Evolutionary conservation across 1,140 invertebrate genomes (phyloP), one percentile per base, ranked within the genome.

Genomic region (Rhynchophorus ferrugineus): DNA sequence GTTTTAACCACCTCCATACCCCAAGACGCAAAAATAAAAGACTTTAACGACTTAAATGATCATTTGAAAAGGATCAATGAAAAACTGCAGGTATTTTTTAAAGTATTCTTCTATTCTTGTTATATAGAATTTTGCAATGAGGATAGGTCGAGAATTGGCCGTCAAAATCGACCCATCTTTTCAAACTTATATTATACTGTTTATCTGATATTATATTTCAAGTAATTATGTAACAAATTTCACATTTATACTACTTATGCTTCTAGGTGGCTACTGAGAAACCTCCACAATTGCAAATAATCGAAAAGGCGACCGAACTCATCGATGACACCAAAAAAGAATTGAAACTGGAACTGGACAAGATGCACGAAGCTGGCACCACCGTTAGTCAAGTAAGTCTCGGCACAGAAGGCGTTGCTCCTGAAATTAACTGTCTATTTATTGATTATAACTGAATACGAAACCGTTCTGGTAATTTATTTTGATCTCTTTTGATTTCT

Each of bases 31-130:
- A 54, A 47, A 49, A 43, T 48, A 2, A 59, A 53, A 17, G 56
- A 62, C 44, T 39, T 66, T 21, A 36, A 44, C 24, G 62, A 62
- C 13, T 49, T 65, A 16, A 67, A 61, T 38, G 60, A 50, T 38
- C 61, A 67, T 41, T 51, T 65, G 38, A 58, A 59, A 22, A 56
- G 53, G 48, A 67, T 67, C 33, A 64, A 67, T 35, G 43, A 49
- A 18, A 49, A 41, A 42, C 38, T 33, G 34, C 43, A 44, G 43
- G 43, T 44, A 44, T 17, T 9, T 41, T 41, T 17, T 17, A 9
- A 6, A 41, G n/a, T 16, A n/a, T 37, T 16, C 3, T 13, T 9
- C n/a, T 33, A 33, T 6, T n/a, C n/a, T n/a, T n/a, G n/a, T n/a
- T n/a, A n/a, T n/a, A n/a, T n/a, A n/a, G n/a, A n/a, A n/a, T n/a